Percentiles rank a stretch among this genome's conserved stretches.
Evolutionary conservation across 2,113 vertebrate genomes (phyloP).

Genomic region (cattle (Bos taurus)): ARS-UCD2.0 NC_037331.1:1521501-1522000

Average conservation of each 20-base stretch:
- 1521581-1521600: not conserved
- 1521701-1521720: not conserved
- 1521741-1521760: not conserved
- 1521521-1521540: not conserved
- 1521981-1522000: not conserved
- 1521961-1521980: not conserved
- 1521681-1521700: not conserved
- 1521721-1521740: no score
- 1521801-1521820: rapidly evolving
- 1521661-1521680: not conserved
- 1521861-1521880: not conserved
- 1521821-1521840: not conserved
- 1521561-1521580: not conserved
- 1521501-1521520: not conserved
- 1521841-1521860: not conserved
- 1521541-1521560: not conserved
- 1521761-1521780: not conserved
- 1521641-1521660: not conserved
- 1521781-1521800: not conserved
- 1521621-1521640: not conserved
- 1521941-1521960: not conserved
- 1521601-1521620: not conserved
- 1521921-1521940: not conserved
- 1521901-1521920: not conserved
- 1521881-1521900: not conserved